A percentile compares a stretch with the other conserved stretches of the same genome.
phyloP scores from a whole-genome alignment of 92 coral and sea anemone genomes.

The Actinostola sp. region DNA sequence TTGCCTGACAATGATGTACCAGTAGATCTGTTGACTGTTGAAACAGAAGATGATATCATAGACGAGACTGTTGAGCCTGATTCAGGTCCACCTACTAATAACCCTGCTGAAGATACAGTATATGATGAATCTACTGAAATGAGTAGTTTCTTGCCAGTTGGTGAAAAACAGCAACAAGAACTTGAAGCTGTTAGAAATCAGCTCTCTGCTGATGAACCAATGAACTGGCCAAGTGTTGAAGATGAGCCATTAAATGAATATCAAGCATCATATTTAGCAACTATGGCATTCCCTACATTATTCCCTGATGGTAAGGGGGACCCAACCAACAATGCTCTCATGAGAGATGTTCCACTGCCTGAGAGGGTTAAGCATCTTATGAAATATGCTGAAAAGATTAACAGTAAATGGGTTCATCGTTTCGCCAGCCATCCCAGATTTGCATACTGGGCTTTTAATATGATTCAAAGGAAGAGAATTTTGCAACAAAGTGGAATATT shows the following conservation, averaged over 20 bases:
- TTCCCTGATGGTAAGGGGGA: no score
- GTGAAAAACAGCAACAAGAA: constrained; percentile 49
- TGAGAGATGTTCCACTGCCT: no score
- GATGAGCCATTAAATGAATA: constrained; percentile 49
- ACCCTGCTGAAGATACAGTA: constrained; percentile 44
- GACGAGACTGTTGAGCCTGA: constrained; percentile 23
- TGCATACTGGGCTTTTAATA: no score
- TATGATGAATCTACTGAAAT: constrained; percentile 48
- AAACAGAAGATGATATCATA: constrained; percentile 50
- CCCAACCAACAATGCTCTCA: no score
- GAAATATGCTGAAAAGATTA: no score
- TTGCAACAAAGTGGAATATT: no score
- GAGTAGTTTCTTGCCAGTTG: constrained; percentile 53
- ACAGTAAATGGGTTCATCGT: no score
- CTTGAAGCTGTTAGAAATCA: constrained; percentile 42
- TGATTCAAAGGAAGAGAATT: no score
- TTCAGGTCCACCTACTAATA: constrained; percentile 48
- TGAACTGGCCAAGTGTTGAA: constrained; percentile 47
- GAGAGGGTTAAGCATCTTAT: no score
- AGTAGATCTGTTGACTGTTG: constrained; percentile 44
- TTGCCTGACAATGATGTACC: constrained; percentile 49
- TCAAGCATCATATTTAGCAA: constrained; percentile 13
- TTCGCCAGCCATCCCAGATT: no score
- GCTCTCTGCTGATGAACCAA: constrained; percentile 37
- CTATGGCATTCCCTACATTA: no score